A percentile compares a stretch with the other conserved stretches of the same genome.
phyloP scores from a whole-genome alignment of 1,140 invertebrate species.

The Nephila pilipes region DNA sequence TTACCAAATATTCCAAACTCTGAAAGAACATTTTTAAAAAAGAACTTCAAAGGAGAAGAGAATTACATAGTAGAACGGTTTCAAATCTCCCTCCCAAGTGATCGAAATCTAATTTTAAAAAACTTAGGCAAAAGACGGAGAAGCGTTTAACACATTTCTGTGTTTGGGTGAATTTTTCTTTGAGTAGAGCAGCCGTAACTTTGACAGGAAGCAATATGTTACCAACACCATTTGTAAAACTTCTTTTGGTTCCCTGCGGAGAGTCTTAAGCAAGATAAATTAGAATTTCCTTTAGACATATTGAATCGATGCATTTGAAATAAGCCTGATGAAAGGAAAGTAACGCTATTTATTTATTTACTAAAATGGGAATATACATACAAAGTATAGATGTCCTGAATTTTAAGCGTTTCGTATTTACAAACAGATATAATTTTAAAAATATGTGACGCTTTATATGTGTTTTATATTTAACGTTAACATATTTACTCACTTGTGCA shows the following conservation, averaged over 20 bases:
- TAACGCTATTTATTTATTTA: too few relatives aligned
- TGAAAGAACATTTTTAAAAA: too few relatives aligned
- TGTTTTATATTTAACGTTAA: too few relatives aligned
- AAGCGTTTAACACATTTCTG: neutral
- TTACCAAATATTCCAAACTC: too few relatives aligned
- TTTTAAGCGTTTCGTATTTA: too few relatives aligned
- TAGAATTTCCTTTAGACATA: neutral
- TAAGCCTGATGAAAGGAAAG: neutral
- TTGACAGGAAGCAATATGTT: conserved; percentile 17
- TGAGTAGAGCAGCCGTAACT: neutral
- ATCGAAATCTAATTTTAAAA: conserved; percentile 9
- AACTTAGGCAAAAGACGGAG: neutral
- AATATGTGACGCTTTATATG: too few relatives aligned
- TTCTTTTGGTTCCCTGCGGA: neutral
- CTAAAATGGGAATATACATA: too few relatives aligned
- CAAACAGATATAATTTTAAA: too few relatives aligned
- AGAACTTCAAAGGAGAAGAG: neutral
- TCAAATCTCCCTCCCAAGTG: neutral
- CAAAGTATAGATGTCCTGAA: too few relatives aligned
- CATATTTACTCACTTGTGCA: too few relatives aligned
- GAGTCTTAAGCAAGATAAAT: neutral
- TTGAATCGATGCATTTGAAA: neutral
- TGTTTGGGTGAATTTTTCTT: neutral
- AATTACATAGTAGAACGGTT: neutral
- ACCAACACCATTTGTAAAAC: neutral